phyloP scores from a whole-genome alignment of 1,140 invertebrate genomes.

The Rhagoletis pomonella region DNA sequence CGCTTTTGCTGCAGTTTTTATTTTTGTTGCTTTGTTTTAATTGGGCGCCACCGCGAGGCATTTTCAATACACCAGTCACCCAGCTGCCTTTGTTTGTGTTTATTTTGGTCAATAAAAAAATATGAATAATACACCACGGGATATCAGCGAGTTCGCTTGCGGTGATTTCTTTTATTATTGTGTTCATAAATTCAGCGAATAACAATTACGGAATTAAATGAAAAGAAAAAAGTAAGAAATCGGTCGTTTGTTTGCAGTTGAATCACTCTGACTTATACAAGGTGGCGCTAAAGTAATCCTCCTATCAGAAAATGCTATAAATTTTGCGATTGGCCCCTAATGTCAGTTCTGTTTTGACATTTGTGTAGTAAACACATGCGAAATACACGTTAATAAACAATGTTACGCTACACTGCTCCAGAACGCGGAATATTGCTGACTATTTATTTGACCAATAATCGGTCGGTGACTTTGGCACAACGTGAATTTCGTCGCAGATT shows the following conservation, averaged over 20 bases:
- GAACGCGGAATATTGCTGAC: too few relatives aligned
- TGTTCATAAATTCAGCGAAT: constrained; percentile 23
- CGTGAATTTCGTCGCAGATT: too few relatives aligned
- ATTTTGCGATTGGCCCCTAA: too few relatives aligned
- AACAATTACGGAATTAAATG: neutral
- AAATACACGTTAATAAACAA: too few relatives aligned
- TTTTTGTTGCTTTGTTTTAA: constrained; percentile 40
- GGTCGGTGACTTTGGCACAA: too few relatives aligned
- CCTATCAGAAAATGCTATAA: too few relatives aligned
- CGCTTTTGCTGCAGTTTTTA: neutral
- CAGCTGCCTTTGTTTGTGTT: constrained; percentile 65
- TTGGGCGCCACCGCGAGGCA: constrained; percentile 53
- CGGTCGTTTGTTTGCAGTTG: neutral
- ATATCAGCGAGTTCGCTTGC: neutral
- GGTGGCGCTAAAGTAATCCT: too few relatives aligned
- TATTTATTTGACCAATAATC: too few relatives aligned
- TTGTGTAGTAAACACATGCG: too few relatives aligned
- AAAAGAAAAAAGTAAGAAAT: neutral
- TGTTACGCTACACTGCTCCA: too few relatives aligned
- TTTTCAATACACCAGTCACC: constrained; percentile 59
- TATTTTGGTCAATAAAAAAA: constrained; percentile 58
- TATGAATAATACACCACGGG: constrained; percentile 34
- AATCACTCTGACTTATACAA: neutral
- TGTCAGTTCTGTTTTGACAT: too few relatives aligned
- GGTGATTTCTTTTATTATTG: constrained; percentile 3